Evolutionary conservation across 2,888 invertebrate species (phyloP).

Genomic region (Hypolimnas misippus): DNA sequence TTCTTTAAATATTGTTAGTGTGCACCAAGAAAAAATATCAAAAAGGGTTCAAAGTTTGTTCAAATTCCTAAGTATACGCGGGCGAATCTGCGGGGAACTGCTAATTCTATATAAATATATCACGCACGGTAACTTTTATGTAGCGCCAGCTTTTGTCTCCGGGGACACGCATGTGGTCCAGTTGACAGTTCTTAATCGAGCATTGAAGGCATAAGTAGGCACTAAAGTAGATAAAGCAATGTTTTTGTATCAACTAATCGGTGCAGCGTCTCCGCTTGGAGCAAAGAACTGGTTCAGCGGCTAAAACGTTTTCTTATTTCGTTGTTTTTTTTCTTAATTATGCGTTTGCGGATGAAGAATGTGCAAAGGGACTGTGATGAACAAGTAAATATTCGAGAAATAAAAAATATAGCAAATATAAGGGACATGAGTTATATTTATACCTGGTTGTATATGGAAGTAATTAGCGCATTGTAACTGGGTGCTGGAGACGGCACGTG

Average conservation of each 20-base stretch:
- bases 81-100: too few species aligned
- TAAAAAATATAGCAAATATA: conserved; percentile 21
- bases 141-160: conserved; percentile 30
- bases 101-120: conserved; percentile 9
- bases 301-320: conserved; percentile 36
- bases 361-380: conserved; percentile 31
- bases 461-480: not conserved
- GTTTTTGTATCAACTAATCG: conserved; percentile 44
- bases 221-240: conserved; percentile 41
- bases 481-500: not conserved
- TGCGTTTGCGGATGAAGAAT: conserved; percentile 31
- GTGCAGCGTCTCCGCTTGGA: conserved; percentile 30
- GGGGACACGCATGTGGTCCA: conserved; percentile 13
- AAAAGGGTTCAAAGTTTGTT: too few species aligned
- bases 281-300: conserved; percentile 32
- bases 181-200: conserved; percentile 27
- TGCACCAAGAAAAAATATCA: too few species aligned
- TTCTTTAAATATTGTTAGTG: too few species aligned
- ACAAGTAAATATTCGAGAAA: conserved; percentile 29
- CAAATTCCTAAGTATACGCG: too few species aligned
- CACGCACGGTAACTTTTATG: too few species aligned
- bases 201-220: conserved; percentile 33
- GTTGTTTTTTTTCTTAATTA: conserved; percentile 37
- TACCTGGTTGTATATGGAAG: not conserved
- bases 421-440: conserved; percentile 1